phyloP scores from a whole-genome alignment of 2,797 vertebrate genomes.

The Labroides dimidiatus region DNA sequence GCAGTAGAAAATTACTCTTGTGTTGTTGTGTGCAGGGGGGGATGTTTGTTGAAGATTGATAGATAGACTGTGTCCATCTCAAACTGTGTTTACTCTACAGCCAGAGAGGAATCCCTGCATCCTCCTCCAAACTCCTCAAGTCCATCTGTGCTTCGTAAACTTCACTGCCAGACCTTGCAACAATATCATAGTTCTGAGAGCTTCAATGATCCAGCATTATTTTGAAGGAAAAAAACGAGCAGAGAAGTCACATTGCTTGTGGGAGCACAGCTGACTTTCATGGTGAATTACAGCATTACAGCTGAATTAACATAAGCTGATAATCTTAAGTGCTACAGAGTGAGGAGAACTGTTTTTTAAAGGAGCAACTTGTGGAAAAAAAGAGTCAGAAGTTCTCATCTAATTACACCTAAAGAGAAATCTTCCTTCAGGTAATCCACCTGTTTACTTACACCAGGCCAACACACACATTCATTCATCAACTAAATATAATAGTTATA shows the following conservation, averaged over 20 bases:
- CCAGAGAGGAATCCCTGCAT: constrained; percentile 38
- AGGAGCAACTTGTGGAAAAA: constrained; percentile 21
- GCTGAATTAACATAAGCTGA: constrained; percentile 27
- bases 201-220: constrained; percentile 8
- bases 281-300: constrained; percentile 40
- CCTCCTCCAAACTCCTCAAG: constrained; percentile 48
- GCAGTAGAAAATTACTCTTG: constrained; percentile 16
- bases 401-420: neutral
- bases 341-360: constrained; percentile 31
- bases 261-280: constrained; percentile 40
- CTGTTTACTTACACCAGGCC: constrained; percentile 10
- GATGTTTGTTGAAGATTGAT: constrained; percentile 48
- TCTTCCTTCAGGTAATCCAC: neutral
- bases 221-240: neutral
- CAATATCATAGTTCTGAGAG: constrained; percentile 10
- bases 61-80: constrained; percentile 16
- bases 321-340: constrained; percentile 1
- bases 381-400: constrained; percentile 47
- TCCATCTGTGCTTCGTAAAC: constrained; percentile 38
- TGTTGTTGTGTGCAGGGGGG: constrained; percentile 19
- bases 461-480: neutral
- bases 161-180: constrained; percentile 25
- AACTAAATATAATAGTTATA: neutral
- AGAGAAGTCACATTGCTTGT: constrained; percentile 39
- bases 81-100: constrained; percentile 60